Conservation (phyloP, 2,888 invertebrate genomes). For the Melanotus villosus region DNA sequence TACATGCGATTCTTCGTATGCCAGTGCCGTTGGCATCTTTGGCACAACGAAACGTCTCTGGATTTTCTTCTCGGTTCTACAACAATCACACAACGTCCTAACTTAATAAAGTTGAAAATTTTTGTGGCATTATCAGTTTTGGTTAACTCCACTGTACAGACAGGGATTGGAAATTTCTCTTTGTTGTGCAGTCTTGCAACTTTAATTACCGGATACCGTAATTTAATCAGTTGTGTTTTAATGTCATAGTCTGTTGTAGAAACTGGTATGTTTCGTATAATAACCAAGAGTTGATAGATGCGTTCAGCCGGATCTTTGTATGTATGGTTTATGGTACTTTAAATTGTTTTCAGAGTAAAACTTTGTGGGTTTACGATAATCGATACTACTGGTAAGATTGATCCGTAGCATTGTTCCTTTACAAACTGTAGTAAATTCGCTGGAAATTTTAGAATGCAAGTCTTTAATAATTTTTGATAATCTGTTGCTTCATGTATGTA, state of each 20-base stretch:
- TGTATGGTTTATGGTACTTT: too few species aligned
- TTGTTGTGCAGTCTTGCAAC: conserved; percentile 4
- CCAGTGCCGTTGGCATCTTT: background rate
- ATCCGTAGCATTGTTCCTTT: background rate
- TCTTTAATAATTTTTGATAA: background rate
- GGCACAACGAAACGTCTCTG: background rate
- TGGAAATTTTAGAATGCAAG: background rate
- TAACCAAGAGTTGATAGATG: background rate
- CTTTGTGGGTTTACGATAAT: too few species aligned
- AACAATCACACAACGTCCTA: background rate
- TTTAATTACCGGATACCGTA: background rate
- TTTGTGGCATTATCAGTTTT: background rate
- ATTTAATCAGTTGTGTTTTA: background rate
- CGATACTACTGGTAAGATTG: too few species aligned
- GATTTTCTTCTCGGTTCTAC: too few species aligned
- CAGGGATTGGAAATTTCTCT: conserved; percentile 18
- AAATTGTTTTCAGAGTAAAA: background rate
- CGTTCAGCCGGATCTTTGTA: too few species aligned
- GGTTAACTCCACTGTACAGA: conserved; percentile 5
- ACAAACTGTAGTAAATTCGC: background rate
- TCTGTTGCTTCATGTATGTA: background rate
- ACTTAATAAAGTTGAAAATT: background rate
- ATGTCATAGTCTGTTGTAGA: background rate
- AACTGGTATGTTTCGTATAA: background rate
- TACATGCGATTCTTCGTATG: conserved; percentile 13